These are phyloP conservation scores for Recurvirostra avosetta DNA, from an alignment of 2,113 vertebrate species.

Conservation along the genomic window DNA sequence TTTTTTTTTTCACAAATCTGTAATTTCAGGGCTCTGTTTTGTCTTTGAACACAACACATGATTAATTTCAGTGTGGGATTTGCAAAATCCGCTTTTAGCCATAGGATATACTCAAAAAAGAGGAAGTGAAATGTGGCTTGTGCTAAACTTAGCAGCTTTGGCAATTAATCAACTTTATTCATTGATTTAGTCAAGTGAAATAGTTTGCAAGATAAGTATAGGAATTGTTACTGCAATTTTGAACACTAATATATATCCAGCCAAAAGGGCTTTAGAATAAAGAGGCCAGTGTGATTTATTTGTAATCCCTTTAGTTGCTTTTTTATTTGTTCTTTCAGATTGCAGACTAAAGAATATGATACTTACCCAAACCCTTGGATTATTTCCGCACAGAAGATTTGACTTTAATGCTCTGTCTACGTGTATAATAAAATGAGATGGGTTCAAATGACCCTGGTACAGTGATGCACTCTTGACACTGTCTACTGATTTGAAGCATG, in stretches of 20 bases:
- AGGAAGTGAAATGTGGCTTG: not conserved
- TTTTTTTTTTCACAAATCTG: not conserved
- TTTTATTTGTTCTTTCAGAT: slow-evolving; percentile 42
- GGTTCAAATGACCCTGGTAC: not conserved
- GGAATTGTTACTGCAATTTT: not conserved
- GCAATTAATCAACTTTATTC: slow-evolving; percentile 26
- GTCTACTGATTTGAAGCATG: not conserved
- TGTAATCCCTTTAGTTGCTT: slow-evolving; percentile 50
- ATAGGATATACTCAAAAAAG: not conserved
- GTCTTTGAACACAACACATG: slow-evolving; percentile 17
- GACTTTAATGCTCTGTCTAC: slow-evolving; percentile 21
- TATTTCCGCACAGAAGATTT: slow-evolving; percentile 36
- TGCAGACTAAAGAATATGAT: slow-evolving; percentile 38
- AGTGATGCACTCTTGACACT: not conserved
- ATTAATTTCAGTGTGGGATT: slow-evolving; percentile 50
- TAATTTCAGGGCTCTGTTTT: slow-evolving; percentile 27
- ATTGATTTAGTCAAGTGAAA: not conserved
- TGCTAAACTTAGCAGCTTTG: slow-evolving; percentile 20
- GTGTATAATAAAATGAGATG: slow-evolving; percentile 28
- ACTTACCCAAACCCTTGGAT: slow-evolving; percentile 20
- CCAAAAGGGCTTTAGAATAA: not conserved
- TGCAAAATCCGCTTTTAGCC: slow-evolving; percentile 40
- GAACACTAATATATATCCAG: not conserved
- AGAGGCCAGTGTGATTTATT: slow-evolving; percentile 30
- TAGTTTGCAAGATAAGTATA: not conserved